Percentiles rank a stretch among this genome's conserved stretches.
phyloP scores from a whole-genome alignment of 2,113 vertebrate genomes.

The Agelaius phoeniceus region DNA sequence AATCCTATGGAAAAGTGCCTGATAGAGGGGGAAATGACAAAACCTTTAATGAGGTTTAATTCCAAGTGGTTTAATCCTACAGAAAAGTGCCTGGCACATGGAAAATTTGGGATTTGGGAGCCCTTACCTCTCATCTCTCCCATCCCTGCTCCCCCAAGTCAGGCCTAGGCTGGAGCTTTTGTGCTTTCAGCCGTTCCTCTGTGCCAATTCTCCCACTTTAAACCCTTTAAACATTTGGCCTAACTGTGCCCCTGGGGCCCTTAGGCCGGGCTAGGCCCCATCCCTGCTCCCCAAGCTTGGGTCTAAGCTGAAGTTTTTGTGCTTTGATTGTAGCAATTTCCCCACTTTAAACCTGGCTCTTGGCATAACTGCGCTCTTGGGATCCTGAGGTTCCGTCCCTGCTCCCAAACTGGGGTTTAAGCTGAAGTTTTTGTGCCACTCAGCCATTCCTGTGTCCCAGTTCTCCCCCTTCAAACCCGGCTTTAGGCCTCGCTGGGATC shows the following conservation, averaged over 20 bases:
- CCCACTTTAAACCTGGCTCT: not conserved
- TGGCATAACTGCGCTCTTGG: no score
- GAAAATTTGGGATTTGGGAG: not conserved
- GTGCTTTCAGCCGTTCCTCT: not conserved
- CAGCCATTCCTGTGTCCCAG: not conserved
- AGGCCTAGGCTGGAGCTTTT: not conserved
- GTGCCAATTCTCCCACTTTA: not conserved
- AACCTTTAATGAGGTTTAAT: accelerated
- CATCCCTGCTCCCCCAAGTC: not conserved
- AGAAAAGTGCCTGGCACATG: not conserved
- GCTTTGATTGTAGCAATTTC: no score
- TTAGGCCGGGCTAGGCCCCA: no score
- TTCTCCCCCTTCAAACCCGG: accelerated
- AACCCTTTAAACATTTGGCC: not conserved
- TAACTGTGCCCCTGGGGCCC: not conserved
- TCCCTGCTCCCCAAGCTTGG: not conserved
- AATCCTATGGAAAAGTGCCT: not conserved
- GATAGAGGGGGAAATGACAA: no score
- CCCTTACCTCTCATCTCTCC: not conserved
- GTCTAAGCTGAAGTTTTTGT: not conserved
- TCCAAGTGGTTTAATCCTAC: accelerated
- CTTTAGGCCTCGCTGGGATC: accelerated
- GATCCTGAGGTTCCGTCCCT: not conserved
- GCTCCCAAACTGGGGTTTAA: not conserved
- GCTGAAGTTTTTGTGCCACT: not conserved